Evolutionary conservation across 2,113 vertebrate species (phyloP).

Genomic region (Leucoraja erinaceus): DNA sequence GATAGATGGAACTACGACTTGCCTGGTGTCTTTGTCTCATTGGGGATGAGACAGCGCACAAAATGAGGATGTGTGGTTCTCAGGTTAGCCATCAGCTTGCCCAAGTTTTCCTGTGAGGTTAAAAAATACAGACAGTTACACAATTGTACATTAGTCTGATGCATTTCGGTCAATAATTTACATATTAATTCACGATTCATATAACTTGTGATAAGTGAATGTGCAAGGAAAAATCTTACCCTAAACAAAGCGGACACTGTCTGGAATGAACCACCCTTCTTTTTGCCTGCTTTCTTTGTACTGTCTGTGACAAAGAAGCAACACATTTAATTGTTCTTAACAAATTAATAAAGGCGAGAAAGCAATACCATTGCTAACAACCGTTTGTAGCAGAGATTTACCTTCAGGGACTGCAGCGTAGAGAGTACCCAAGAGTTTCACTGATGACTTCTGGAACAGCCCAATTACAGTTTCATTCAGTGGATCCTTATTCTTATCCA

Average conservation of each 20-base stretch:
- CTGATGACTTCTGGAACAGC: constrained; percentile 65
- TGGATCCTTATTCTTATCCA: constrained; percentile 74
- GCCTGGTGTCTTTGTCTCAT: constrained; percentile 89
- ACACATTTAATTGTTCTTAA: constrained; percentile 17
- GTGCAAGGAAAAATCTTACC: constrained; percentile 51
- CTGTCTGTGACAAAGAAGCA: no score
- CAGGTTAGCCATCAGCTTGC: constrained; percentile 85
- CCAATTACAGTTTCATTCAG: constrained; percentile 73
- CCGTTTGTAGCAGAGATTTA: not conserved
- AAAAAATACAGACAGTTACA: not conserved
- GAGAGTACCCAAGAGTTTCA: constrained; percentile 64
- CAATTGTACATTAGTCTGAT: no score
- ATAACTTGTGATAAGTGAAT: not conserved
- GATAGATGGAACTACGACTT: constrained; percentile 39
- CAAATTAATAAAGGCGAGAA: not conserved
- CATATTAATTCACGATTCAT: not conserved
- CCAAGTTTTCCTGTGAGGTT: constrained; percentile 76
- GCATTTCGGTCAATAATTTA: not conserved
- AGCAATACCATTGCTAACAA: not conserved
- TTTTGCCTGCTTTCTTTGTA: constrained; percentile 76
- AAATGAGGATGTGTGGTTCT: constrained; percentile 86
- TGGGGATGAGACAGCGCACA: constrained; percentile 85
- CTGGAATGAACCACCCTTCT: constrained; percentile 93
- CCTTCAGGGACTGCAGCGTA: constrained; percentile 58
- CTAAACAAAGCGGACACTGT: constrained; percentile 88